These are phyloP conservation scores for Cyphomyrus discorhynchus DNA, from an alignment of 2,113 vertebrate species.

Conservation along the genomic window DNA sequence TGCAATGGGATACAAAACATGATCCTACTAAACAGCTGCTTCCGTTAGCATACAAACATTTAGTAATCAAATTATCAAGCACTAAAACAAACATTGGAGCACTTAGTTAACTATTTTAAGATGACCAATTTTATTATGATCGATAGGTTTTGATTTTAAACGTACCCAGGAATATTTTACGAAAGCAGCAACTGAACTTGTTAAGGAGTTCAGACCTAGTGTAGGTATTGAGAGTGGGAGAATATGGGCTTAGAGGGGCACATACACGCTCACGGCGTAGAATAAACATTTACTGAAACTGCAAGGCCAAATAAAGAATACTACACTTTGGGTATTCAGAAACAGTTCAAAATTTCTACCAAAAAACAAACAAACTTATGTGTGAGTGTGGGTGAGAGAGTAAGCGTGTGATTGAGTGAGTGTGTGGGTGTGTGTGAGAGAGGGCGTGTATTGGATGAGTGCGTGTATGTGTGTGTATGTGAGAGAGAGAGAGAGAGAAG, in stretches of 20 bases:
- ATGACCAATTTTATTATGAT: not conserved
- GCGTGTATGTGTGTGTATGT: not conserved
- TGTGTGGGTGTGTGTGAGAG: not conserved
- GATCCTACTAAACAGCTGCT: not conserved
- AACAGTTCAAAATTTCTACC: not conserved
- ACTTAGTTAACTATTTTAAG: not conserved
- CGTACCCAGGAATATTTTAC: not conserved
- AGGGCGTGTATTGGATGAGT: not conserved
- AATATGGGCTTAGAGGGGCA: not conserved
- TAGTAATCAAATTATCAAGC: not conserved
- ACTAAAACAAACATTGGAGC: no score
- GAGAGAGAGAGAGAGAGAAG: no score
- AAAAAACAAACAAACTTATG: not conserved
- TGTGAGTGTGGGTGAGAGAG: not conserved
- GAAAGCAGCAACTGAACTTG: not conserved
- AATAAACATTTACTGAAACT: not conserved
- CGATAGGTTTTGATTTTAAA: not conserved
- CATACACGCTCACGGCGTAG: not conserved
- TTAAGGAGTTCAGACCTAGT: not conserved
- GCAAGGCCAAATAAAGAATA: not conserved
- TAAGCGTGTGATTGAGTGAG: not conserved
- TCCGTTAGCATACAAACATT: not conserved
- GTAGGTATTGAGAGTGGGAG: not conserved
- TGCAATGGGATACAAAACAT: not conserved
- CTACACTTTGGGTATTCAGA: not conserved